A percentile compares a stretch with the other conserved stretches of the same genome.
Conservation (phyloP, 2,113 vertebrate genomes). For the Nannobrachium achirus region DNA sequence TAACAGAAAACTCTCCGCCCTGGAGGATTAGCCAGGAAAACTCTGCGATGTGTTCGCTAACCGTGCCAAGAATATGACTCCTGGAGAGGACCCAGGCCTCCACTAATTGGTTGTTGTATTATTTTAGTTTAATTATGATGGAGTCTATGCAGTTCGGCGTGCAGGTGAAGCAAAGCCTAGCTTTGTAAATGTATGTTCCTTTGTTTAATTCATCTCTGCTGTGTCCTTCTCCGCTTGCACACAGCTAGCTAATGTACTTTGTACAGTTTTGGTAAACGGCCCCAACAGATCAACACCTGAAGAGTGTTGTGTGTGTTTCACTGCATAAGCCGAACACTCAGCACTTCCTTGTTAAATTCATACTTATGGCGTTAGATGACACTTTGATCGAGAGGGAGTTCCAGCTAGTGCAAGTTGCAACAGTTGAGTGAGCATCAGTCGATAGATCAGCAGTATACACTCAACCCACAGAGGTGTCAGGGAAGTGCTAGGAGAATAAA, state of each 20-base stretch:
- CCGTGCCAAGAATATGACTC: conserved; percentile 1
- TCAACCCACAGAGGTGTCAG: no score
- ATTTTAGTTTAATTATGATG: conserved; percentile 19
- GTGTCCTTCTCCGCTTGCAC: not conserved
- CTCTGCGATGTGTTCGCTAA: conserved; percentile 12
- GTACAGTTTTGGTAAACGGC: not conserved
- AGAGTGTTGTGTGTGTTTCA: not conserved
- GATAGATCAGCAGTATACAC: no score
- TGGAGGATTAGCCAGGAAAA: conserved; percentile 20
- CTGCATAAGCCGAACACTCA: no score
- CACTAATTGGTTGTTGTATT: conserved; percentile 29
- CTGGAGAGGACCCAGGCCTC: conserved; percentile 5
- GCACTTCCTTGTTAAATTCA: no score
- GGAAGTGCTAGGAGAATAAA: no score
- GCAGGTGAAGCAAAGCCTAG: not conserved
- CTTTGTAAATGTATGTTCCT: conserved; percentile 2
- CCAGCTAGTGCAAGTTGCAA: no score
- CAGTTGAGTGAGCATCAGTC: no score
- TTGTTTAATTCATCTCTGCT: not conserved
- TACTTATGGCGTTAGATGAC: no score
- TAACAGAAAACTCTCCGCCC: conserved; percentile 19
- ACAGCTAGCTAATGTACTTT: not conserved
- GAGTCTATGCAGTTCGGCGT: conserved; percentile 10
- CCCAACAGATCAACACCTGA: not conserved
- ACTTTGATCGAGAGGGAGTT: no score